Base-by-base conservation (phyloP, 2,888 invertebrate species). In the Homarus gammarus region DNA sequence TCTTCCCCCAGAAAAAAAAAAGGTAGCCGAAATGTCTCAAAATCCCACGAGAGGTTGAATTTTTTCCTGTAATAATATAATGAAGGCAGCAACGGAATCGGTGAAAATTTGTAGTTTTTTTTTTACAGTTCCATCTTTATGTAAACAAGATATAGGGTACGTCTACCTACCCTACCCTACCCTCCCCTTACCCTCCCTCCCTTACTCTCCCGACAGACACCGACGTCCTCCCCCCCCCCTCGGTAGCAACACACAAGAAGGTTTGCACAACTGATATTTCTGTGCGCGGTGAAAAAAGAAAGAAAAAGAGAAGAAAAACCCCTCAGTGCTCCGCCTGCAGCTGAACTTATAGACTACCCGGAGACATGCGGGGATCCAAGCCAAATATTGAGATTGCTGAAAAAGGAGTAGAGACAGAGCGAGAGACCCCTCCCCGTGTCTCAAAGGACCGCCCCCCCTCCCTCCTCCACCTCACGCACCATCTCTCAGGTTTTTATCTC, bases 241-340 rank as follows among this genome's bases (percentile, higher is more conserved):
- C 8, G n/a, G 27, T 68, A n/a, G 15, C 70, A 10, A 33, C 70
- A 27, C 73, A 73, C 73, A 27, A 8, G 6, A 64, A 64, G 72
- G 83, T 83, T 83, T 83, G 83, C 83, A 83, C 83, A 83, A 83
- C 83, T 72, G 83, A 83, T 83, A 83, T 83, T 83, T 72, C 83
- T 83, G 40, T 44, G 51, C 33, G 56, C 51, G 70, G 22, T 68
- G 49, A 49, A 72, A 31, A 40, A 61, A 73, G 31, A 61, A 18
- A 75, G 27, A n/a, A 84, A 73, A 61, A 73, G 31, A 61, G 27
- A 75, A 40, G n/a, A 84, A 73, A 84, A 75, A 56, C 6, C 6
- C n/a, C 56, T 61, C 75, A n/a, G 61, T 81, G 81, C 64, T 49
- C 36, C 49, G 83, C 72, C 72, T 83, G 83, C 83, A 83, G 83